A percentile compares a stretch with the other conserved stretches of the same genome.
These are phyloP conservation scores for Polyommatus iphigenia DNA, from an alignment of 2,888 invertebrate species.

Conservation along the genomic window DNA sequence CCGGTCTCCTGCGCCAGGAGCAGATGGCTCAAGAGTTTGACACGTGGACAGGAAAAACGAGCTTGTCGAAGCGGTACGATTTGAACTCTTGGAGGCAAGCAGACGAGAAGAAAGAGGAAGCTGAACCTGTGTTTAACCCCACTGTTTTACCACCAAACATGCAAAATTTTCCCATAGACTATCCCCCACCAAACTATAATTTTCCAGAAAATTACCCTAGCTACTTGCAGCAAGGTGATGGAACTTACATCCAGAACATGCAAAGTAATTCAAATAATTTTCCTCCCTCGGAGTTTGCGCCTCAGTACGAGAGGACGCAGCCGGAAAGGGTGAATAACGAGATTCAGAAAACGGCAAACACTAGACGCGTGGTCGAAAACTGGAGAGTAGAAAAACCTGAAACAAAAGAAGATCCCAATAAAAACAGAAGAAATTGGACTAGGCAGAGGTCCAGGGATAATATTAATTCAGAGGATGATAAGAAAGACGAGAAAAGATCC, in stretches of 20 bases:
- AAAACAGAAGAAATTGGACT: slow-evolving; percentile 60
- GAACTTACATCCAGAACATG: slow-evolving; percentile 64
- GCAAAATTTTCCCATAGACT: slow-evolving; percentile 52
- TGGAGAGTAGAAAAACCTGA: slow-evolving; percentile 66
- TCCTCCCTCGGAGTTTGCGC: slow-evolving; percentile 52
- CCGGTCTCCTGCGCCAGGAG: slow-evolving; percentile 60
- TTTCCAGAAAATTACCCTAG: slow-evolving; percentile 54
- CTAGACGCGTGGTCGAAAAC: slow-evolving; percentile 59
- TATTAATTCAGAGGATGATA: slow-evolving; percentile 57
- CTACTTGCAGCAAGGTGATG: slow-evolving; percentile 70
- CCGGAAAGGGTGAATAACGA: slow-evolving; percentile 64
- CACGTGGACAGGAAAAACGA: slow-evolving; percentile 62
- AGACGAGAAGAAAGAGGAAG: slow-evolving; percentile 62
- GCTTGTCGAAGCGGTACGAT: slow-evolving; percentile 64
- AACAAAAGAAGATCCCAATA: slow-evolving; percentile 55
- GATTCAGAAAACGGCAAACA: slow-evolving; percentile 54
- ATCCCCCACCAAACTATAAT: slow-evolving; percentile 57
- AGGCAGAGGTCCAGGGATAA: slow-evolving; percentile 63
- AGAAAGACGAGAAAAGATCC: slow-evolving; percentile 44
- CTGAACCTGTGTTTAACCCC: slow-evolving; percentile 59
- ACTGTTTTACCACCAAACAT: slow-evolving; percentile 57
- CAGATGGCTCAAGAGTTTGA: slow-evolving; percentile 63
- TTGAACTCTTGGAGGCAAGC: slow-evolving; percentile 69
- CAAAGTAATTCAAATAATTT: slow-evolving; percentile 51
- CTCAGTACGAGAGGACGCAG: slow-evolving; percentile 44